Base-by-base conservation (phyloP, 2,113 vertebrate species). In the Jacana jacana region DNA sequence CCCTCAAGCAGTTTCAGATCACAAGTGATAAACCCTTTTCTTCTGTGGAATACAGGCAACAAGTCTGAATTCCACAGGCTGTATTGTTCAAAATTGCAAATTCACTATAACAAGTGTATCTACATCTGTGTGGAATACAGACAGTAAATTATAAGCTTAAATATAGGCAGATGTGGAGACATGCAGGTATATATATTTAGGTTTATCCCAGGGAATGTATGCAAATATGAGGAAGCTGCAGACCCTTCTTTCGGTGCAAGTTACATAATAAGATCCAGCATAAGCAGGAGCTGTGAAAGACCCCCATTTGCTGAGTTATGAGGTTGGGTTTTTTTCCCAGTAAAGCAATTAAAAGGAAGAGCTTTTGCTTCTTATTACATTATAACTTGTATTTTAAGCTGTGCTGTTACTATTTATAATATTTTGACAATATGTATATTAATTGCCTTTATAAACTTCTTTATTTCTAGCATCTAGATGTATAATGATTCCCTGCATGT, bases 91-190 rank as follows among this genome's bases (percentile, higher is more conserved):
- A 63, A 64, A 9, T 11, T 71, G 3, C 5, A 65, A 51, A 61
- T 61, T 76, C 24, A 17, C 17, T 64, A 1, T 30, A n/a, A 11
- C 2, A 3, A 7, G 3, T 23, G 0, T 28, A 8, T 31, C 7
- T 19, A 39, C 4, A 69, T 39, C 30, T 60, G 2, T 48, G 13
- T 51, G 16, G 9, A 78, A 69, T 46, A 48, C 10, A 72, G 23
- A 40, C 6, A 70, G 17, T 9, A 60, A 86, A 61, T 7, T 9
- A 46, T 33, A 48, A 70, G 12, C 6, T 84, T 73, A 48, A 77
- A 46, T 72, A 69, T 17, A 44, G 10, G 7, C 30, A 35, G 17
- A 40, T 9, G 4, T 10, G 79, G 31, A 81, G 4, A 72, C 17
- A 18, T 13, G 13, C 3, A 17, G n/a, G n/a, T 10, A 25, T 14